Base-by-base conservation (phyloP, 2,113 vertebrate genomes). In the Artemisiospiza belli region DNA sequence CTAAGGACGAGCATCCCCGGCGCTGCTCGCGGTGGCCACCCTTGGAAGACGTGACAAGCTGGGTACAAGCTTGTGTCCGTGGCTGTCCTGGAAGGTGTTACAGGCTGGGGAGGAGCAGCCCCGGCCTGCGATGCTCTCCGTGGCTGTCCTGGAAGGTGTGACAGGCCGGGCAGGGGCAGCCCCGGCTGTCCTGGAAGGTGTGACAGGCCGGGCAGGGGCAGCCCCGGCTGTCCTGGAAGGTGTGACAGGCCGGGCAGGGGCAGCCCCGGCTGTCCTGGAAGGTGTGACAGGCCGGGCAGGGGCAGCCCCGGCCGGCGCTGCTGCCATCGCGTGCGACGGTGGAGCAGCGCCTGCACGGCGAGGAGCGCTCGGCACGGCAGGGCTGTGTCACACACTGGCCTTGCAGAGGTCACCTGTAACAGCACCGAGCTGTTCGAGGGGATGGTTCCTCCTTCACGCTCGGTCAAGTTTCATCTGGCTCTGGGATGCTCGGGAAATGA, bases 251-350 rank as follows among this genome's bases (percentile, higher is more conserved):
- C 3, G 11, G 52, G 52, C 4, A 55, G 1, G 52, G 20, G 52
- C 30, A 41, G 10, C 4, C 51, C 27, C 9, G 27, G 27, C 54
- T 21, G 66, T 33, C 20, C 94, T 59, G 52, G 88, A 20, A 84
- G 89, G 83, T 74, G 92, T 61, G 92, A 75, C 70, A 24, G 85
- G 51, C 91, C 52, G 92, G 6, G 6, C 12, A 41, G 64, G 61
- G 90, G 41, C 82, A 52, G 39, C 86, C 7, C 0, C 58, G 33
- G 83, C 27, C 58, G 37, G 85, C 27, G 79, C 84, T 69, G 83
- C 94, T 64, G 81, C 7, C 93, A 92, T 90, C 9, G 94, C 82
- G 68, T 96, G 96, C 73, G 5, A 73, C 51, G 80, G 43, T 44
- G 43, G 43, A 44, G 43, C 43, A 7, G 43, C 43, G 43, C 43